Percentiles rank a stretch among this genome's conserved stretches.
phyloP scores from a whole-genome alignment of 2,888 invertebrate genomes.

The Hyppa rectilinea region DNA sequence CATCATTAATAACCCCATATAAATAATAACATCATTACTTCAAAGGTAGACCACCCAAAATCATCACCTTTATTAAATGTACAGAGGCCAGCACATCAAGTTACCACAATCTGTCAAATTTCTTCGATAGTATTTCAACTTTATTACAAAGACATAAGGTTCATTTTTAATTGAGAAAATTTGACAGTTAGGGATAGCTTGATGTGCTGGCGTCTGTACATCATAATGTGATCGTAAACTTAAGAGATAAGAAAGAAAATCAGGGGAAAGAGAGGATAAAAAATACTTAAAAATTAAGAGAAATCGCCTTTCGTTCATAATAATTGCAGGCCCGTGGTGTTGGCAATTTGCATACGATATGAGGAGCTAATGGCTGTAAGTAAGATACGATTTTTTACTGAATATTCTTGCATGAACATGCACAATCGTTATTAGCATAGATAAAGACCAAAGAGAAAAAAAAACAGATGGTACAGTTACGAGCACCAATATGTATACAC shows the following conservation, averaged over 20 bases:
- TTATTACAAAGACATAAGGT: no score
- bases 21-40: conserved; percentile 89
- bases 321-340: conserved; percentile 81
- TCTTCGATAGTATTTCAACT: no score
- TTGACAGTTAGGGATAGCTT: no score
- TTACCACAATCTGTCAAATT: no score
- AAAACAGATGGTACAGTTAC: conserved; percentile 63
- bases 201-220: no score
- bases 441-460: conserved; percentile 79
- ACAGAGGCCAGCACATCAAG: no score
- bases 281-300: conserved; percentile 78
- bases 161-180: no score
- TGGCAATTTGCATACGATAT: conserved; percentile 88
- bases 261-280: conserved; percentile 74
- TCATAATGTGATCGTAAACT: conserved; percentile 81
- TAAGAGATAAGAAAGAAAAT: conserved; percentile 82
- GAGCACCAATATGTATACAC: no score
- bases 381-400: conserved; percentile 82
- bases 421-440: conserved; percentile 84
- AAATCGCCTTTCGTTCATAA: conserved; percentile 73
- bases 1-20: conserved; percentile 87
- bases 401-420: conserved; percentile 81
- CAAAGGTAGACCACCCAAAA: conserved; percentile 88
- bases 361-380: conserved; percentile 86
- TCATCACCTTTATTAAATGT: conserved; percentile 84